A percentile compares a stretch with the other conserved stretches of the same genome.
phyloP scores from a whole-genome alignment of 2,888 invertebrate species.

The Heliconius ethilla region DNA sequence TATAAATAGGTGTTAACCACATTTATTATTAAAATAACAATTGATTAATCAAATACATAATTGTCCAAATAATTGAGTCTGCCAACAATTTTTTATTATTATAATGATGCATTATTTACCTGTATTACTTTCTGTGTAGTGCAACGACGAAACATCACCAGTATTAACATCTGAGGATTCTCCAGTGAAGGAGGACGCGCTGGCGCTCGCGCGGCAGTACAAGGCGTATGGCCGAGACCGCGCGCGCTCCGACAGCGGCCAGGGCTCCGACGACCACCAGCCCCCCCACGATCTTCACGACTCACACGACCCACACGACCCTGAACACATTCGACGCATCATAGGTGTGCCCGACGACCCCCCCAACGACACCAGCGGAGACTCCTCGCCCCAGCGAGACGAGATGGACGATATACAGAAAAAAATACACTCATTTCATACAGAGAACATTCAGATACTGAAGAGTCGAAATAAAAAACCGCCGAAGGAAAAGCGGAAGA shows the following conservation, averaged over 20 bases:
- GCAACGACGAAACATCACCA: constrained; percentile 72
- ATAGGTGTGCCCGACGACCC: constrained; percentile 74
- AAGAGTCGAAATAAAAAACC: constrained; percentile 83
- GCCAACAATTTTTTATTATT: no score
- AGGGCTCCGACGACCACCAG: constrained; percentile 74
- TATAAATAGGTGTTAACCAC: no score
- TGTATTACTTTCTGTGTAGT: constrained; percentile 56
- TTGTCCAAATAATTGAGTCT: no score
- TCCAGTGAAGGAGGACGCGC: constrained; percentile 69
- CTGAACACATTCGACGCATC: constrained; percentile 71
- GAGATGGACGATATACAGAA: constrained; percentile 84
- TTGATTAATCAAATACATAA: no score
- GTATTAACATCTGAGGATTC: constrained; percentile 75
- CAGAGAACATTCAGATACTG: constrained; percentile 83
- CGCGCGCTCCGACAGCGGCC: constrained; percentile 75
- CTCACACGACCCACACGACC: constrained; percentile 62
- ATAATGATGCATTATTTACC: constrained; percentile 8
- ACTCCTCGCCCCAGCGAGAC: constrained; percentile 77
- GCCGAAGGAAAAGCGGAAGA: constrained; percentile 78
- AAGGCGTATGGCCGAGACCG: constrained; percentile 71
- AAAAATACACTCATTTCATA: constrained; percentile 84
- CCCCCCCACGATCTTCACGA: constrained; percentile 70
- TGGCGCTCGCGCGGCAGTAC: constrained; percentile 62
- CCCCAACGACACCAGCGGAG: constrained; percentile 76
- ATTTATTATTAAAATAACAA: no score